Base-by-base conservation (phyloP, 1,140 invertebrate species). In the Hylaeus volcanicus region DNA sequence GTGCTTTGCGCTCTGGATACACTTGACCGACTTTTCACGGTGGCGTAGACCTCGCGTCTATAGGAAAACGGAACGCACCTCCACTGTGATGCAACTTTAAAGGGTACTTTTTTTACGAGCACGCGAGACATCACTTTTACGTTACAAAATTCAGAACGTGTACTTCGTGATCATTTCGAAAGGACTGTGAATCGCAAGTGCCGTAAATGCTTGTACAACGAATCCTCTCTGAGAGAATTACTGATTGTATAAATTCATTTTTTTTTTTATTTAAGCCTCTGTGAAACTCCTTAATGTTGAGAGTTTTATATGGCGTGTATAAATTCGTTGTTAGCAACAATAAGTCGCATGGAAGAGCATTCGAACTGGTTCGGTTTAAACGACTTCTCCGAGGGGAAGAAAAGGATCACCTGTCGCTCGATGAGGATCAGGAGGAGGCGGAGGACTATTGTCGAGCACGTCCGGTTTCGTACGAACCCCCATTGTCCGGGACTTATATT, bases 401-500 rank as follows among this genome's bases (percentile, higher is more conserved):
- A 87, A 85, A 77, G 65, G 79, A 81, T 89, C 89, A 89, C 86
- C 88, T 89, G 88, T 88, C 86, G 77, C 72, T 83, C 70, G 79
- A 80, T 81, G 75, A 84, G 56, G 70, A 80, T 83, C 85, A 53
- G 70, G 63, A 77, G 64, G 61, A 71, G 76, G 74, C 51, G 79
- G 74, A 64, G 86, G 68, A 74, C 80, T 79, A 88, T 88, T 88
- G 84, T 89, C 77, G 85, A 82, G 88, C 83, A 83, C 87, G 83
- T 89, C 88, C 89, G 88, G 85, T 83, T 70, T 45, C 70, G 82
- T 89, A 88, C 86, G 76, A 79, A 76, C 64, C 51, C 26, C 84
- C 82, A 87, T 87, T 90, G 85, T 89, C 74, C 75, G 41, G 48
- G 70, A 82, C 89, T 90, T 88, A 89, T 90, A 89, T 90, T 89